Conservation (phyloP, 2,113 vertebrate species). For the Perca fluviatilis region DNA sequence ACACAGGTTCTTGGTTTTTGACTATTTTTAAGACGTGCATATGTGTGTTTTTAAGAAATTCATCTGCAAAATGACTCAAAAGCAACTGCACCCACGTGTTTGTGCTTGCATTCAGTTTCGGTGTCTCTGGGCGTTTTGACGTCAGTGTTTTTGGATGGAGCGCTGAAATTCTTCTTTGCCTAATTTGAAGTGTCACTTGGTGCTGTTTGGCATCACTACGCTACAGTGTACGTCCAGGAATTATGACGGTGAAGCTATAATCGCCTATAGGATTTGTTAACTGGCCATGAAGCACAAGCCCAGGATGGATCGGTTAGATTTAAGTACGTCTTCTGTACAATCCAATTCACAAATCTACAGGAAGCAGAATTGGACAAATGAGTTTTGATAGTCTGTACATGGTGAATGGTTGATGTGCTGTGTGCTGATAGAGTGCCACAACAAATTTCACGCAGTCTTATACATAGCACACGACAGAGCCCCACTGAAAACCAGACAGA, state of each 20-base stretch:
- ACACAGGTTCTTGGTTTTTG: slow-evolving; percentile 2
- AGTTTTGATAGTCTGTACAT: background rate
- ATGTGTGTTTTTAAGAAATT: background rate
- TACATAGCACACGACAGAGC: background rate
- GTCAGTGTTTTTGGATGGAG: slow-evolving; percentile 31
- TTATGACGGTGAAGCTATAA: slow-evolving; percentile 14
- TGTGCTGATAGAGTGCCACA: slow-evolving; percentile 13
- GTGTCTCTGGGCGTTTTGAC: slow-evolving; percentile 24
- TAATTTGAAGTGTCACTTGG: slow-evolving; percentile 44
- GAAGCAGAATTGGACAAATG: slow-evolving; percentile 12
- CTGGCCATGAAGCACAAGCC: slow-evolving; percentile 24
- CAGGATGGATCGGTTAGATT: slow-evolving; percentile 6
- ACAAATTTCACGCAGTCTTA: slow-evolving; percentile 24
- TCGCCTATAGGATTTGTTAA: slow-evolving; percentile 17
- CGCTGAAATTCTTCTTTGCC: slow-evolving; percentile 3
- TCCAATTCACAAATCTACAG: background rate
- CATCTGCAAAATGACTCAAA: background rate
- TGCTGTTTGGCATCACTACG: slow-evolving; percentile 29
- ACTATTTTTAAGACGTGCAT: background rate
- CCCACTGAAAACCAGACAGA: slow-evolving; percentile 15
- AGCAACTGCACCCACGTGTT: slow-evolving; percentile 2
- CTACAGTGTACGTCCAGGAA: background rate
- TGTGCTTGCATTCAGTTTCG: slow-evolving; percentile 15
- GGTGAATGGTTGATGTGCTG: slow-evolving; percentile 9
- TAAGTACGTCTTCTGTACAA: background rate